Evolutionary conservation across 2,888 invertebrate genomes (phyloP).

Genomic region (Ctena decussata): DNA sequence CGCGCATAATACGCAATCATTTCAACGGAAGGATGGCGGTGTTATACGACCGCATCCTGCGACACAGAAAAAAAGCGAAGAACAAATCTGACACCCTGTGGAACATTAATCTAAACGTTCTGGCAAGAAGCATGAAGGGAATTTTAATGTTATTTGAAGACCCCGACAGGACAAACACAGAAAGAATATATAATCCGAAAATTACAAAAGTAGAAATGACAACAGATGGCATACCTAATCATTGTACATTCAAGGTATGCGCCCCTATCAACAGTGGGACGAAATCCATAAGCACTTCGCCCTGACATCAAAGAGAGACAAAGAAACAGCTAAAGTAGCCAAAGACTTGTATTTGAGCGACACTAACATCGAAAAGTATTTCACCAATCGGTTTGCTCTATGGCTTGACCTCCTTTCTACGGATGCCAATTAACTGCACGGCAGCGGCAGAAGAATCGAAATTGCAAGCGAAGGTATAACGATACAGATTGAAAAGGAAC

Average conservation of each 20-base stretch:
- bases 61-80: too few species aligned
- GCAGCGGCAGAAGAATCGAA: conserved; percentile 51
- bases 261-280: conserved; percentile 64
- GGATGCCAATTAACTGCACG: conserved; percentile 54
- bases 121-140: too few species aligned
- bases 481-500: conserved; percentile 54
- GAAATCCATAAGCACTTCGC: conserved; percentile 50
- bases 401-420: conserved; percentile 53
- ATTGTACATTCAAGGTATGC: conserved; percentile 62
- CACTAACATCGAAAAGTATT: too few species aligned
- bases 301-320: too few species aligned
- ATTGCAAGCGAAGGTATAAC: conserved; percentile 56
- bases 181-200: conserved; percentile 58
- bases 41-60: conserved; percentile 59
- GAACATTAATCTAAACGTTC: too few species aligned
- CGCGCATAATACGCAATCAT: conserved; percentile 51
- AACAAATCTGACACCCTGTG: conserved; percentile 63
- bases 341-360: too few species aligned
- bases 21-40: too few species aligned
- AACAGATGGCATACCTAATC: conserved; percentile 61
- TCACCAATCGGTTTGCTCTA: too few species aligned
- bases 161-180: conserved; percentile 37
- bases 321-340: conserved; percentile 29
- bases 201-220: conserved; percentile 57
- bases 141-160: conserved; percentile 63